phyloP scores from a whole-genome alignment of 2,888 invertebrate species.

The Euzophera pinguis region DNA sequence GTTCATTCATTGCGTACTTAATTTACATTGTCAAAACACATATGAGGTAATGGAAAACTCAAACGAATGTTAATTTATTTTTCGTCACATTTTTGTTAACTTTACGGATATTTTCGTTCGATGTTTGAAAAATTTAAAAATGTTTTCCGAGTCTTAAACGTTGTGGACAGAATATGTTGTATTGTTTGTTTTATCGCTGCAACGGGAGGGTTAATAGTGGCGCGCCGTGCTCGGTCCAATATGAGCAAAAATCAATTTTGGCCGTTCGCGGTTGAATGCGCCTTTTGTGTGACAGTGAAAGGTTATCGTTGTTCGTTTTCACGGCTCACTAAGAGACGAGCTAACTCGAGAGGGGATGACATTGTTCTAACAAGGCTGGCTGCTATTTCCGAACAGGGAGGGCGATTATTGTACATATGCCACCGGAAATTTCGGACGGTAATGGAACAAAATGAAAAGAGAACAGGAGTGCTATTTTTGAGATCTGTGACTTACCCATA shows the following conservation, averaged over 20 bases:
- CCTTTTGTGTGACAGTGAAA: slow-evolving; percentile 69
- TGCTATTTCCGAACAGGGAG: slow-evolving; percentile 38
- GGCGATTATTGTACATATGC: slow-evolving; percentile 26
- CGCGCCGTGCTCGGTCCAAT: slow-evolving; percentile 35
- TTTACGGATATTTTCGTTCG: neutral
- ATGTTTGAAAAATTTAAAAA: neutral
- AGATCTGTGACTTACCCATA: no score
- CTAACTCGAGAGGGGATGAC: slow-evolving; percentile 40
- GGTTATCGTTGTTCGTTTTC: slow-evolving; percentile 73
- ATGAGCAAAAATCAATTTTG: slow-evolving; percentile 70
- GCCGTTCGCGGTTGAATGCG: slow-evolving; percentile 60
- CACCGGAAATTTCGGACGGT: slow-evolving; percentile 18
- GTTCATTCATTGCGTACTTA: slow-evolving; percentile 40
- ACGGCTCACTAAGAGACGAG: slow-evolving; percentile 55
- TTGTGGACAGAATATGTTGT: slow-evolving; percentile 19
- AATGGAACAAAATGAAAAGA: neutral
- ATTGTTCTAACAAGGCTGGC: slow-evolving; percentile 52
- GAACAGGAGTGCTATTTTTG: no score
- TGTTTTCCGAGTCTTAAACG: slow-evolving; percentile 1
- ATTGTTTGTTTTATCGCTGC: slow-evolving; percentile 20
- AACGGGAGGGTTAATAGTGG: slow-evolving; percentile 20
- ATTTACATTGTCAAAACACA: slow-evolving; percentile 36
- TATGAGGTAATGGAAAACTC: slow-evolving; percentile 24
- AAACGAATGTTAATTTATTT: slow-evolving; percentile 3
- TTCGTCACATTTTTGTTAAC: neutral